phyloP scores from a whole-genome alignment of 2,113 vertebrate genomes.

The Gadus chalcogrammus region DNA sequence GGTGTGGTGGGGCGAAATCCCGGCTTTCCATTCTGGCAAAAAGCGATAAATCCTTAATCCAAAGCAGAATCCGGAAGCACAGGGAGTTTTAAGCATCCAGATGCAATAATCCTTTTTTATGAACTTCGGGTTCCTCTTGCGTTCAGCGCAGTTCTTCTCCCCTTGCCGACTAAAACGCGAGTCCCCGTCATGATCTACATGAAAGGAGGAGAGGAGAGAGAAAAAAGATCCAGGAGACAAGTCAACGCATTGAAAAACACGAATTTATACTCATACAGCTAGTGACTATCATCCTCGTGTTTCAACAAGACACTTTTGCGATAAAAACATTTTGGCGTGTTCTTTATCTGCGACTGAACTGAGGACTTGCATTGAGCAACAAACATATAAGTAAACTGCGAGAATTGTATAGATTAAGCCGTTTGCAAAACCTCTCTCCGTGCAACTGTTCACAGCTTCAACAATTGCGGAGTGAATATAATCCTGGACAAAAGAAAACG shows the following conservation, averaged over 20 bases:
- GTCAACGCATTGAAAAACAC: too few relatives aligned
- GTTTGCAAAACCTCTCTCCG: too few relatives aligned
- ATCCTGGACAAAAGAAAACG: too few relatives aligned
- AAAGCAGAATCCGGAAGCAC: constrained; percentile 67
- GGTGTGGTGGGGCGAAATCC: constrained; percentile 91
- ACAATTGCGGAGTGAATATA: too few relatives aligned
- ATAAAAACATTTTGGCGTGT: too few relatives aligned
- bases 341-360: too few relatives aligned
- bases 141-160: constrained; percentile 62
- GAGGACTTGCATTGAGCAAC: too few relatives aligned
- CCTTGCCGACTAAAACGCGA: constrained; percentile 63
- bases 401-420: too few relatives aligned
- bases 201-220: constrained; percentile 49
- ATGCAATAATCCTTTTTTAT: constrained; percentile 78
- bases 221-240: neutral
- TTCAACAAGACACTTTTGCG: too few relatives aligned
- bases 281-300: constrained; percentile 42
- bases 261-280: constrained; percentile 3
- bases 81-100: constrained; percentile 65
- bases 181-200: constrained; percentile 76
- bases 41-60: constrained; percentile 77
- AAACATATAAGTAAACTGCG: too few relatives aligned
- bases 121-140: constrained; percentile 70
- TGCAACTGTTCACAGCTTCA: too few relatives aligned
- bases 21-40: constrained; percentile 86